These are phyloP conservation scores for Daubentonia madagascariensis DNA, from an alignment of 2,113 vertebrate genomes.

Conservation along the genomic window DNA sequence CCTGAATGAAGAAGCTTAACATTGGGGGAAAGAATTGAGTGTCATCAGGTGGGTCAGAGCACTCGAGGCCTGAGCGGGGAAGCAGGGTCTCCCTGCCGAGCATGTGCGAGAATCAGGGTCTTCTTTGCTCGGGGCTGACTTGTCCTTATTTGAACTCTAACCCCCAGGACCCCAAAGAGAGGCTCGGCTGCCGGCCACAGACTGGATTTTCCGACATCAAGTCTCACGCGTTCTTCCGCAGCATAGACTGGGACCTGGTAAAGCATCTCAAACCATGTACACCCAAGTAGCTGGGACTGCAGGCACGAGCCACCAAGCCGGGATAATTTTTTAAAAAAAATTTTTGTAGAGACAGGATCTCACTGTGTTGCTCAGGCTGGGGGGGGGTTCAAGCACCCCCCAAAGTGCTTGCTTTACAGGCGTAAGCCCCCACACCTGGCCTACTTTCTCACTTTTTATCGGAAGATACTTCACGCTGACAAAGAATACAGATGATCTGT, in stretches of 20 bases:
- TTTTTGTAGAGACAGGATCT: too few species aligned
- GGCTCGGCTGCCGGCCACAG: slow-evolving; percentile 96
- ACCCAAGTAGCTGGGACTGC: not conserved
- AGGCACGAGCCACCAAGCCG: too few species aligned
- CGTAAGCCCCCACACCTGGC: too few species aligned
- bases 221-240: slow-evolving; percentile 98
- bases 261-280: slow-evolving; percentile 21
- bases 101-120: rapidly evolving
- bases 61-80: too few species aligned
- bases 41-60: not conserved
- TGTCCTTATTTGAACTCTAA: not conserved
- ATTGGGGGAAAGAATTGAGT: rapidly evolving
- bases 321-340: too few species aligned
- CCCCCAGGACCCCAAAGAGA: slow-evolving; percentile 96
- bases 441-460: not conserved
- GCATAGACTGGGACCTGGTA: slow-evolving; percentile 99
- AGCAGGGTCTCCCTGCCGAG: not conserved
- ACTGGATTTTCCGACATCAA: slow-evolving; percentile 97
- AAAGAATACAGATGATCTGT: rapidly evolving
- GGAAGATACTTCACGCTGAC: not conserved
- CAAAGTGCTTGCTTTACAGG: too few species aligned
- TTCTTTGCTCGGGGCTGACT: not conserved
- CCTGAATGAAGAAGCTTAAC: rapidly evolving
- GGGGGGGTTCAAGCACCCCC: too few species aligned
- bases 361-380: too few species aligned